A percentile compares a stretch with the other conserved stretches of the same genome.
phyloP scores from a whole-genome alignment of 2,888 invertebrate genomes.

The Brenthis hecate region DNA sequence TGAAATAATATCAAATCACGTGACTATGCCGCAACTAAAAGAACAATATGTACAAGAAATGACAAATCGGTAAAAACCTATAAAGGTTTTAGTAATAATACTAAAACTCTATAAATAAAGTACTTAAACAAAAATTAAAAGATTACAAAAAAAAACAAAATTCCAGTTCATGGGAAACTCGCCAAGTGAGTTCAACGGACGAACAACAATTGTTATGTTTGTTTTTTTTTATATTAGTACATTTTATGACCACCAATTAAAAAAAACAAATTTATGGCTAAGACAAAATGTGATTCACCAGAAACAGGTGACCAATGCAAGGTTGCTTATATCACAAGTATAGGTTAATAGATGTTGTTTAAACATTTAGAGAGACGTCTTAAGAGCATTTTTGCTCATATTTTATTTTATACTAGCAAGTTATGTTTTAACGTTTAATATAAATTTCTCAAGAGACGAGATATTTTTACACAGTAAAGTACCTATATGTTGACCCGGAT shows the following conservation, averaged over 20 bases:
- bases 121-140: slow-evolving; percentile 20
- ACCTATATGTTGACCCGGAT: too few relatives aligned
- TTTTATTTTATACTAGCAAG: too few relatives aligned
- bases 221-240: slow-evolving; percentile 3
- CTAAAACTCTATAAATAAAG: slow-evolving; percentile 1
- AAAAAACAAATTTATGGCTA: slow-evolving; percentile 10
- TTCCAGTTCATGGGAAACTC: slow-evolving; percentile 10
- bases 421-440: too few relatives aligned
- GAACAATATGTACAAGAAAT: background rate
- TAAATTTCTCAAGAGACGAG: too few relatives aligned
- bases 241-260: slow-evolving; percentile 9
- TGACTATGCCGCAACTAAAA: slow-evolving; percentile 1
- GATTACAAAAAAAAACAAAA: slow-evolving; percentile 12
- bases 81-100: background rate
- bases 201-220: slow-evolving; percentile 15
- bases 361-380: too few relatives aligned
- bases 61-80: background rate
- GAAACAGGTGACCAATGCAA: slow-evolving; percentile 2
- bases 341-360: background rate
- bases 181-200: slow-evolving; percentile 25
- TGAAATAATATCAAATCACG: slow-evolving; percentile 4
- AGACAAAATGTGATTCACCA: slow-evolving; percentile 15
- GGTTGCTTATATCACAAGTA: background rate
- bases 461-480: too few relatives aligned
- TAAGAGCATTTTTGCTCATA: too few relatives aligned